Evolutionary conservation across 2,888 invertebrate genomes (phyloP), one percentile per base, ranked within the genome.

Genomic region (Rhagophthalmus giganteus): DNA sequence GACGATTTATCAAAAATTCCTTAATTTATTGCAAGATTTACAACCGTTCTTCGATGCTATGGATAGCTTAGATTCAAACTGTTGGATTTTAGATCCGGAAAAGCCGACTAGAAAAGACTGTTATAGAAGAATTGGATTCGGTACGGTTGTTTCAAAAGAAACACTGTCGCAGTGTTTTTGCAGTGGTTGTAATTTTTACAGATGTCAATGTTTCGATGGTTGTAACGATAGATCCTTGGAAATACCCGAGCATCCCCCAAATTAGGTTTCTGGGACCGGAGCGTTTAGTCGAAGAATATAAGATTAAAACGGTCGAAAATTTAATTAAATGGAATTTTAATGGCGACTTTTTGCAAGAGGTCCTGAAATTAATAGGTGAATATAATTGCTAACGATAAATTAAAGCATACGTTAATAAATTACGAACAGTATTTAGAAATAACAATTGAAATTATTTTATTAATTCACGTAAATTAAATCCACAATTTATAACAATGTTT

Each of bases 221-320:
- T 13, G 60, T 77, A 2, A 72, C 65, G 6, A 61, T 77, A 16
- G 67, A 76, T 62, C 71, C 74, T 2, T 60, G 56, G 12, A 68
- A 66, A 39, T 59, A 70, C 2, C 54, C 51, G 4, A 59, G 60
- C 20, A 57, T 72, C 26, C 78, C 78, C 1, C 63, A 68, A 49
- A 66, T 78, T 7, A 71, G 66, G 46, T 73, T 77, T 59, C 54
- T 77, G 25, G 77, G 78, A 1, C 73, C 76, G 6, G 71, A 73
- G 34, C 60, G 64, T 37, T 31, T 64, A 2, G 64, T 72, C 2
- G 59, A 67, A 34, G 44, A 58, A 1, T 71, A 68, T 28, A 60
- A 63, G n/a, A 53, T 54, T 11, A 62, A 59, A 26, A 45, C 76
- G 8, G 67, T 69, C 27, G 54, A 61, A 4, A 74, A 75, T 55